Percentiles rank a stretch among this genome's conserved stretches.
phyloP scores from a whole-genome alignment of 2,888 invertebrate genomes.

The Luperina nickerlii region DNA sequence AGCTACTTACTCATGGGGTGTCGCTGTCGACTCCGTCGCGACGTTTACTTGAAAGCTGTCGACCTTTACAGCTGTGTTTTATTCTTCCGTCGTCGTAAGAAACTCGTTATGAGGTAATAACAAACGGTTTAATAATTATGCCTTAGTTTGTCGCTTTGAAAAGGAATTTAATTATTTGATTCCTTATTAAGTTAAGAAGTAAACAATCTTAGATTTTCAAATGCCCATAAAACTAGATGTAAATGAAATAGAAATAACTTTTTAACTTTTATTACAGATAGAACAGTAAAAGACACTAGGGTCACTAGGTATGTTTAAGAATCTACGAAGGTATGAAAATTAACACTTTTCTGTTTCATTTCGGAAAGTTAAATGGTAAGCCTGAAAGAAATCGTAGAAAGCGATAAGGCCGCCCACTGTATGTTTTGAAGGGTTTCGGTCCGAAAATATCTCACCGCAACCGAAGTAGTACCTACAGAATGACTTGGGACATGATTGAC shows the following conservation, averaged over 20 bases:
- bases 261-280: not conserved
- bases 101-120: conserved; percentile 61
- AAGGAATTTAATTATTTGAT: no score
- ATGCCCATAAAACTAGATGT: not conserved
- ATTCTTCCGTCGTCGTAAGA: conserved; percentile 58
- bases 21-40: conserved; percentile 16
- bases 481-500: not conserved
- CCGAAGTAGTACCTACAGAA: not conserved
- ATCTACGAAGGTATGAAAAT: not conserved
- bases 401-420: no score
- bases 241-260: not conserved
- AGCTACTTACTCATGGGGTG: conserved; percentile 23
- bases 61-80: conserved; percentile 54
- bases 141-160: conserved; percentile 21
- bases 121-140: conserved; percentile 8
- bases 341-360: not conserved
- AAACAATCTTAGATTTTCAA: not conserved
- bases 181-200: no score
- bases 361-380: not conserved
- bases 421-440: not conserved
- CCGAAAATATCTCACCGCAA: not conserved
- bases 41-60: conserved; percentile 62
- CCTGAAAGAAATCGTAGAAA: no score
- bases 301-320: no score
- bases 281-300: not conserved